A percentile compares a stretch with the other conserved stretches of the same genome.
These are phyloP conservation scores for Cephalopholis sonnerati DNA, from an alignment of 2,113 vertebrate species.

Conservation along the genomic window DNA sequence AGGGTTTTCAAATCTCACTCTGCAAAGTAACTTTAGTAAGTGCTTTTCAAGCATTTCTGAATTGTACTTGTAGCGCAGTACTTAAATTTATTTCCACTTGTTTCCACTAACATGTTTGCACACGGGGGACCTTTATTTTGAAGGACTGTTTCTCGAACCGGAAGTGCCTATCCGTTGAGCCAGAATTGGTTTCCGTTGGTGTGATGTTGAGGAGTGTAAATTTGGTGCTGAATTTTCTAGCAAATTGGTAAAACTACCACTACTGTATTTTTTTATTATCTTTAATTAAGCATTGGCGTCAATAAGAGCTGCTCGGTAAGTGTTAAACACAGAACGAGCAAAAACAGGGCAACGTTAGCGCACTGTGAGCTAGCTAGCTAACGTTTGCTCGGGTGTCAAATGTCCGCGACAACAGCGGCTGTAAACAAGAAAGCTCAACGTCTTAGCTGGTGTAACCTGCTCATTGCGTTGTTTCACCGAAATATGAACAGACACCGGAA, in stretches of 20 bases:
- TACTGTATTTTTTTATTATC: neutral
- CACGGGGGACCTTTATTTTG: conserved; percentile 18
- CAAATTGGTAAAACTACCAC: neutral
- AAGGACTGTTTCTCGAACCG: conserved; percentile 11
- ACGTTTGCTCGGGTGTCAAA: conserved; percentile 39
- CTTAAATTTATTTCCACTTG: too few relatives aligned
- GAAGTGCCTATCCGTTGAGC: conserved; percentile 23
- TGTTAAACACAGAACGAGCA: neutral
- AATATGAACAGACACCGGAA: too few relatives aligned
- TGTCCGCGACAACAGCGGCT: conserved; percentile 46
- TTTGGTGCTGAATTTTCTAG: neutral
- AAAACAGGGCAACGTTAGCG: neutral
- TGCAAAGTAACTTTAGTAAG: too few relatives aligned
- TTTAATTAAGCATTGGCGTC: neutral
- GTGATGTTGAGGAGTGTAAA: conserved; percentile 15
- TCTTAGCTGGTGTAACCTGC: neutral
- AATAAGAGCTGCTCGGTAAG: conserved; percentile 52
- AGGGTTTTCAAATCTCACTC: neutral
- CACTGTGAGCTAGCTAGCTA: conserved; percentile 23
- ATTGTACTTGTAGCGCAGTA: neutral
- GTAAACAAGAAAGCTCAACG: conserved; percentile 36
- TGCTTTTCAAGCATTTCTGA: neutral
- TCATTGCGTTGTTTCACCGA: too few relatives aligned
- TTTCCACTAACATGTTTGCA: too few relatives aligned
- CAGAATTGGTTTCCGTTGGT: conserved; percentile 12